Percentiles rank a stretch among this genome's conserved stretches.
phyloP scores from a whole-genome alignment of 2,113 vertebrate species.

The Engystomops pustulosus region DNA sequence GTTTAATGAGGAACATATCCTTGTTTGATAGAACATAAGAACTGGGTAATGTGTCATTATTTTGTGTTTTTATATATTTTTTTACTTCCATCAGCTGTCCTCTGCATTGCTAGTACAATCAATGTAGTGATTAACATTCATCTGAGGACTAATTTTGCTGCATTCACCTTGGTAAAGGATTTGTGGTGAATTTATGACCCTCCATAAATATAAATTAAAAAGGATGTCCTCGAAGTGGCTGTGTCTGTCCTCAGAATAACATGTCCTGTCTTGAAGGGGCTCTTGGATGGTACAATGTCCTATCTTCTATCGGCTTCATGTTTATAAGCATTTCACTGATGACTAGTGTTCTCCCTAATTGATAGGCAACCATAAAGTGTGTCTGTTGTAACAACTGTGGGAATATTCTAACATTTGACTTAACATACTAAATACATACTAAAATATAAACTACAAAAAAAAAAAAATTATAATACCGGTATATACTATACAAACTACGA shows the following conservation, averaged over 20 bases:
- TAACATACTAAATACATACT: too few species aligned
- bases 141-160: conserved; percentile 1
- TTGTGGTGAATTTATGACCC: not conserved
- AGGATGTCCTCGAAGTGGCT: not conserved
- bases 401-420: too few species aligned
- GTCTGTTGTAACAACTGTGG: too few species aligned
- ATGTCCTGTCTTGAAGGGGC: not conserved
- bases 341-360: too few species aligned
- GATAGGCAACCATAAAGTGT: too few species aligned
- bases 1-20: not conserved
- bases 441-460: too few species aligned
- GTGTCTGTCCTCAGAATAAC: not conserved
- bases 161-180: not conserved
- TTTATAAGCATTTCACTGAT: too few species aligned
- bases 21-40: not conserved
- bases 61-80: too few species aligned
- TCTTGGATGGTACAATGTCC: too few species aligned
- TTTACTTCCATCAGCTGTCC: not conserved
- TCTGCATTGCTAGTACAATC: not conserved
- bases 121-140: conserved; percentile 5
- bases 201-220: not conserved
- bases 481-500: too few species aligned
- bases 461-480: too few species aligned
- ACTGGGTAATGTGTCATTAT: not conserved
- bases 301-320: too few species aligned